A percentile compares a stretch with the other conserved stretches of the same genome.
phyloP scores from a whole-genome alignment of 2,113 vertebrate species.

The Crotalus viridis region DNA sequence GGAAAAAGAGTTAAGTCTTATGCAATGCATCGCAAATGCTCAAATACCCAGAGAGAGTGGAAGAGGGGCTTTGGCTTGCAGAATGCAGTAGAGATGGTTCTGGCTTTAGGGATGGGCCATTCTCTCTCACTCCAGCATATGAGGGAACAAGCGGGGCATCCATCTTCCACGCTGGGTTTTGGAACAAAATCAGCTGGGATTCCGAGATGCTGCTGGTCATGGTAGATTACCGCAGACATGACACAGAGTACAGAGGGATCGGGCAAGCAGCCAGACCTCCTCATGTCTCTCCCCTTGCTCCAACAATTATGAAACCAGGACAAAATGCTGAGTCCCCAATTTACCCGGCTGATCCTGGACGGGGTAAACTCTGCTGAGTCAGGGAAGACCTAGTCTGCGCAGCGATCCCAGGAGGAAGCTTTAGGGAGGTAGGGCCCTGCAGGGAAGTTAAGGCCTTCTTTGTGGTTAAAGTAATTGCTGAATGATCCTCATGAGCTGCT shows the following conservation, averaged over 20 bases:
- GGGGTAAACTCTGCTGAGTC: not conserved
- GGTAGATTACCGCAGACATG: constrained; percentile 12
- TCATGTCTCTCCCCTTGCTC: fast-evolving
- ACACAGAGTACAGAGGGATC: not conserved
- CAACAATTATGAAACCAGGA: fast-evolving
- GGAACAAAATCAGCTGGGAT: fast-evolving
- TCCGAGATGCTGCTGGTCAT: constrained; percentile 32
- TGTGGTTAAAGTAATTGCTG: constrained; percentile 55
- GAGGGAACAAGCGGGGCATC: not conserved
- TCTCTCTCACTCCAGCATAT: not conserved
- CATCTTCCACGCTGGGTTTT: not conserved
- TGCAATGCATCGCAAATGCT: not conserved
- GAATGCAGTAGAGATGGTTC: constrained; percentile 22
- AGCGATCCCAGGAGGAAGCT: not conserved
- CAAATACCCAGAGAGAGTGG: not conserved
- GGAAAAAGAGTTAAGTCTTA: not conserved
- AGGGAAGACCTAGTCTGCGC: not conserved
- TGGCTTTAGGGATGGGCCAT: constrained; percentile 28
- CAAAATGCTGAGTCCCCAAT: not conserved
- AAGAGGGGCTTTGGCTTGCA: constrained; percentile 38
- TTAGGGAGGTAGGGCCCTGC: not conserved
- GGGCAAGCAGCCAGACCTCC: constrained; percentile 27
- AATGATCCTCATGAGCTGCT: constrained; percentile 20
- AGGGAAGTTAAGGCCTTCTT: constrained; percentile 28
- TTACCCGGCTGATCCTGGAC: not conserved